These are phyloP conservation scores for Cantharis nigra DNA, from an alignment of 2,888 invertebrate species.

Conservation along the genomic window DNA sequence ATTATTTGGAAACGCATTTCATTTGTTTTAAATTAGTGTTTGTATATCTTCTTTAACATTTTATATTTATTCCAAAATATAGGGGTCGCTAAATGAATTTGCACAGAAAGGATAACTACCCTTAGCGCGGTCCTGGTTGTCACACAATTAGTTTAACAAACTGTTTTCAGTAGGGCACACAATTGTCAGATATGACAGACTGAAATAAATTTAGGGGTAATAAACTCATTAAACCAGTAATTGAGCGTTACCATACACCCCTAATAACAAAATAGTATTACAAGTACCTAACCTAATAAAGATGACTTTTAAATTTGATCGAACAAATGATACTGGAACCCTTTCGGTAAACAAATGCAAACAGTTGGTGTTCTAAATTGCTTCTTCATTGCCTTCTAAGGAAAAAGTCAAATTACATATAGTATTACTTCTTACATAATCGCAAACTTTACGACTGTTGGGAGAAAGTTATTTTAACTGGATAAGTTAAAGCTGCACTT, in stretches of 20 bases:
- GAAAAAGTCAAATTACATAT: slow-evolving; percentile 21
- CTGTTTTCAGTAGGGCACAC: neutral
- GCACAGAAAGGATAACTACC: too few relatives aligned
- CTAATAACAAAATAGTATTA: neutral
- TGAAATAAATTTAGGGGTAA: neutral
- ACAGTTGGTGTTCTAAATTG: slow-evolving; percentile 26
- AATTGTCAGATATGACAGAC: neutral
- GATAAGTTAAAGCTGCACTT: slow-evolving; percentile 9
- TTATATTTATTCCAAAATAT: too few relatives aligned
- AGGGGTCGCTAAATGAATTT: too few relatives aligned
- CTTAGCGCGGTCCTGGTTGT: too few relatives aligned
- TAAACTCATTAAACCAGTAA: neutral
- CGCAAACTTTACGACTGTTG: slow-evolving; percentile 7
- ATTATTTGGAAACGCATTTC: too few relatives aligned
- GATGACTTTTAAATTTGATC: neutral
- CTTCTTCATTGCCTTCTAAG: slow-evolving; percentile 19
- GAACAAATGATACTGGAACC: slow-evolving; percentile 9
- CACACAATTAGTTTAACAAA: too few relatives aligned
- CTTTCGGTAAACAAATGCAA: slow-evolving; percentile 18
- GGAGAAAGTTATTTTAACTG: slow-evolving; percentile 8
- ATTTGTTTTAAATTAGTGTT: too few relatives aligned
- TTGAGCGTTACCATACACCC: neutral
- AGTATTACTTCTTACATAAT: slow-evolving; percentile 10
- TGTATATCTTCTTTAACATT: too few relatives aligned
- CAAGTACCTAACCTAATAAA: neutral